Percentiles rank a stretch among this genome's conserved stretches.
These are phyloP conservation scores for Capitella teleta DNA, from an alignment of 1,140 invertebrate species.

Conservation along the genomic window DNA sequence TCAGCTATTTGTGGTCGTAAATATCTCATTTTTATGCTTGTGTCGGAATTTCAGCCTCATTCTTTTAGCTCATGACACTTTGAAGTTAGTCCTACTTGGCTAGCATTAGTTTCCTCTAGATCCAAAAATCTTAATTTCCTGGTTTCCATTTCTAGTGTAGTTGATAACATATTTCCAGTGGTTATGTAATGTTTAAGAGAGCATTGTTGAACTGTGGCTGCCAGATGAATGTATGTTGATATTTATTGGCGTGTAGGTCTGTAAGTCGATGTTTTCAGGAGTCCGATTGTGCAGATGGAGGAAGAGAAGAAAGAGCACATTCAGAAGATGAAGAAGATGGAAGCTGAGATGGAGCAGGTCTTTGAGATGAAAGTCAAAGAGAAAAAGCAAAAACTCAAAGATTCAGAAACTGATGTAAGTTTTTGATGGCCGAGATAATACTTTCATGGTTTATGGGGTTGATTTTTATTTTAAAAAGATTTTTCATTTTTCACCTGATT, in stretches of 20 bases:
- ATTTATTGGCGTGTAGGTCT: neutral
- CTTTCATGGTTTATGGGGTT: neutral
- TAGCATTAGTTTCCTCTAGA: too few species aligned
- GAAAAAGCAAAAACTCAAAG: constrained; percentile 40
- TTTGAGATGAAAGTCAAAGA: constrained; percentile 72
- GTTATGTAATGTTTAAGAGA: too few species aligned
- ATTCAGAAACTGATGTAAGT: constrained; percentile 55
- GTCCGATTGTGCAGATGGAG: constrained; percentile 93
- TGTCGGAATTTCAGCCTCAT: too few species aligned
- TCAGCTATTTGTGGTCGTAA: too few species aligned
- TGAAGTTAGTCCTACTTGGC: too few species aligned
- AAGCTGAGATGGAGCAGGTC: constrained; percentile 61
- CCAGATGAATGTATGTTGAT: neutral
- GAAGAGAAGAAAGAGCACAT: constrained; percentile 94
- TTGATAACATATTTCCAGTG: too few species aligned
- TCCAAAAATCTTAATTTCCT: too few species aligned
- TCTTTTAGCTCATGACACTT: too few species aligned
- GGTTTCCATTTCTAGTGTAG: too few species aligned
- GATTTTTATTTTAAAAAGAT: neutral
- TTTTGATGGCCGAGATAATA: neutral
- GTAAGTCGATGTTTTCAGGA: constrained; percentile 48
- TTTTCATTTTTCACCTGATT: neutral
- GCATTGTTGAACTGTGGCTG: too few species aligned
- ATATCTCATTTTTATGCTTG: neutral
- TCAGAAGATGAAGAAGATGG: constrained; percentile 62